Evolutionary conservation across 2,797 vertebrate genomes (phyloP), one percentile per base, ranked within the genome.

Genomic region (Odontamblyopus rebecca): DNA sequence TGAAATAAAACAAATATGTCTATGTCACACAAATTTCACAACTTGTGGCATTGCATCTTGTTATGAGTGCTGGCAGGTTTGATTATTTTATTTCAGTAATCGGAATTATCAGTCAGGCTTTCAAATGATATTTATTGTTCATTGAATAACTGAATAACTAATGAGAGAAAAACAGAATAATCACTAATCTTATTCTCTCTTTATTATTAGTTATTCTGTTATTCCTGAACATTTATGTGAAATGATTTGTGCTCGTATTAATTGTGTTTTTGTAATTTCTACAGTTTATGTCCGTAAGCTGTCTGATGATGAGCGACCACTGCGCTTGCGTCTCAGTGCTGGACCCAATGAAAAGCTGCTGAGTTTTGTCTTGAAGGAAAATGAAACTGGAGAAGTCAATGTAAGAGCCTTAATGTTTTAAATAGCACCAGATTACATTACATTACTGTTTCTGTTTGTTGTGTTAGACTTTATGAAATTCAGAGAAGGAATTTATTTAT

Each of bases 331-430:
- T 35, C 93, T 99, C 71, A 86, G 91, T 50, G 89, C 96, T 0
- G 98, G 98, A 0, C 98, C 98, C 50, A 96, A 89, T 19, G 96
- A 98, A 86, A 97, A 97, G 76, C 82, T 91, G 64, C 92, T 99
- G 78, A 96, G 95, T 85, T 96, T 97, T 30, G 87, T 99, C 72
- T 90, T 99, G 61, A 98, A 97, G 82, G 98, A 99, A 89, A 99
- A 99, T 0, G 97, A 99, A 88, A 97, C 95, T 0, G 97, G 96
- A 64, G 97, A 99, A 74, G 97, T 99, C 77, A 98, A 99, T 0
- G 98, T 98, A 86, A 97, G 97, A 95, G 18, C 9, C 32, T 5
- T 12, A 44, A n/a, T 4, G 26, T 63, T 35, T 35, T 41, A 6
- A 57, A 60, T 13, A 53, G 18, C 0, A 62, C 29, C 16, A 5